Percentiles rank a stretch among this genome's conserved stretches.
Conservation (phyloP, 1,140 invertebrate species). For the Penaeus chinensis region DNA sequence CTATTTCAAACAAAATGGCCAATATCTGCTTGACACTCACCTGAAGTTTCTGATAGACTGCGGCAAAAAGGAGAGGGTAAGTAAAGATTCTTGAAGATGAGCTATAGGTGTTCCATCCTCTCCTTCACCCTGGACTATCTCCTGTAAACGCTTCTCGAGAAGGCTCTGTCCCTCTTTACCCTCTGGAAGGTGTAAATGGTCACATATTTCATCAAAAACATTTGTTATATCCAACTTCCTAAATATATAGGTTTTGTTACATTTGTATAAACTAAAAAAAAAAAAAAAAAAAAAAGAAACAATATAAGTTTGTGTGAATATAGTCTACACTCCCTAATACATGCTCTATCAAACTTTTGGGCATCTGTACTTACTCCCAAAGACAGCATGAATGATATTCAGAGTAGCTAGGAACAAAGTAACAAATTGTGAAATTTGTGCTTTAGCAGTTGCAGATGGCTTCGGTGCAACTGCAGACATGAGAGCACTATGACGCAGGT, state of each 20-base stretch:
- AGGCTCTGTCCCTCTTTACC: constrained; percentile 32
- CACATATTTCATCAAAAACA: neutral
- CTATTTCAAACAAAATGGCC: no score
- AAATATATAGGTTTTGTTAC: neutral
- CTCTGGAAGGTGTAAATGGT: neutral
- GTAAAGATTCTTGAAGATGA: constrained; percentile 47
- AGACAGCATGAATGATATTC: constrained; percentile 45
- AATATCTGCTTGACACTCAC: neutral
- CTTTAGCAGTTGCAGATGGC: constrained; percentile 49
- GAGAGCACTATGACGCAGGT: constrained; percentile 32
- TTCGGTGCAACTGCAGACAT: constrained; percentile 20
- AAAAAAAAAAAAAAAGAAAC: no score
- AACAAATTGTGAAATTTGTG: constrained; percentile 45
- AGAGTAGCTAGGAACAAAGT: constrained; percentile 34
- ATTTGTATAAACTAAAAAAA: neutral
- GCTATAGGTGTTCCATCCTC: constrained; percentile 32
- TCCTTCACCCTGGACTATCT: constrained; percentile 37
- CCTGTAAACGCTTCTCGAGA: constrained; percentile 39
- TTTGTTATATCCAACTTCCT: neutral
- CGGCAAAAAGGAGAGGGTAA: constrained; percentile 47
- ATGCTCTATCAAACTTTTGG: neutral
- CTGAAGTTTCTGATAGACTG: constrained; percentile 52
- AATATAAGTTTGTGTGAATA: no score
- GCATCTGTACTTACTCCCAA: constrained; percentile 34
- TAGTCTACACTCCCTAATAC: neutral